Base-by-base conservation (phyloP, 2,888 invertebrate species). In the Psylliodes chrysocephalus region DNA sequence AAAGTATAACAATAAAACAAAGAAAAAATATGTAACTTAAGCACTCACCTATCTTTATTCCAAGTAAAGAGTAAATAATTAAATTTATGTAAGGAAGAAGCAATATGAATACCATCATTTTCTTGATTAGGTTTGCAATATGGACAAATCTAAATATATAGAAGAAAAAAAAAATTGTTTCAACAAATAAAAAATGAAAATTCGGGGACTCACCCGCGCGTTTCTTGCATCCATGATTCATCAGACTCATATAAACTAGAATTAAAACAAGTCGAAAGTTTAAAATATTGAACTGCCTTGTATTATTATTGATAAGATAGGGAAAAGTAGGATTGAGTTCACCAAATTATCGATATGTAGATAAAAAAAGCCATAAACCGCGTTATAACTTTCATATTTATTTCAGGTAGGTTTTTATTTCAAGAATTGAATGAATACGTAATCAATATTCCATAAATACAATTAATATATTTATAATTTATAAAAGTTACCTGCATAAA, bases 31-130 rank as follows among this genome's bases (percentile, higher is more conserved):
- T n/a, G n/a, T n/a, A n/a, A n/a, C n/a, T n/a, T n/a, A n/a, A n/a
- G n/a, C n/a, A 38, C 66, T 68, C 69, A 77, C 77, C 67, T 66
- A 42, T 73, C 69, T n/a, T 60, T 44, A 6, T 69, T 63, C 71
- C 71, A 77, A 60, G 71, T 67, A 28, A 18, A 71, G 10, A 74
- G 49, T 22, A 67, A 33, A 57, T 67, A 73, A 62, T 77, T 74
- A 22, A 76, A 73, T 8, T 65, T 61, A 56, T 77, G 75, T 18
- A 28, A 7, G 0, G 46, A 28, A 0, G 69, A 64, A 17, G 5
- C n/a, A n/a, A 60, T 64, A 59, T 77, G 75, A 0, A 38, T 6
- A 35, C 54, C 59, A 59, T 66, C 51, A 33, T 62, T 61, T 38
- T 60, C 60, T 19, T 63, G 46, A 14, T 33, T 51, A 10, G 15